Conservation (phyloP, 2,888 invertebrate species). For the Himalopsyche anomala region DNA sequence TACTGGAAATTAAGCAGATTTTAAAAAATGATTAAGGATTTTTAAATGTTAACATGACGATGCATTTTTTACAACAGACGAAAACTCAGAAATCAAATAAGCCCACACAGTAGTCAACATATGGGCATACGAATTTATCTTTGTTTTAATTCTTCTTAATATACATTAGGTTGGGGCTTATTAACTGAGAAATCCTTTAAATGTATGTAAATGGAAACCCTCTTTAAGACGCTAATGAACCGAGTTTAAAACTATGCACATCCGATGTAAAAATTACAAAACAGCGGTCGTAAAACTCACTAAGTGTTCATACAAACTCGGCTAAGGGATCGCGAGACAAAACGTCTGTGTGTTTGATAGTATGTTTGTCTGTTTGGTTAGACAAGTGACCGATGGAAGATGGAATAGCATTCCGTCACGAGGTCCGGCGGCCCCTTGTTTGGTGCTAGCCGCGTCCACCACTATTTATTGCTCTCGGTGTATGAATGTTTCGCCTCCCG, state of each 20-base stretch:
- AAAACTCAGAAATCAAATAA: too few species aligned
- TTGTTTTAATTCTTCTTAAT: conserved; percentile 4
- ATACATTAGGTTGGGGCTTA: neutral
- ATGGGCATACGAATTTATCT: conserved; percentile 10
- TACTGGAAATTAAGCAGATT: too few species aligned
- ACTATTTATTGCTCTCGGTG: conserved; percentile 53
- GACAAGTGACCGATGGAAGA: conserved; percentile 45
- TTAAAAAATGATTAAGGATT: too few species aligned
- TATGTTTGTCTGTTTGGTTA: conserved; percentile 49
- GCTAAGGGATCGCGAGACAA: conserved; percentile 34
- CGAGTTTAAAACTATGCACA: conserved; percentile 34
- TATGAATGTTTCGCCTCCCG: conserved; percentile 47
- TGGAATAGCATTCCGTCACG: conserved; percentile 62
- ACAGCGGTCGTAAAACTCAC: conserved; percentile 2
- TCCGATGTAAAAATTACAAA: conserved; percentile 34
- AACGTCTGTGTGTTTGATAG: conserved; percentile 38
- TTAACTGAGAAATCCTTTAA: conserved; percentile 13
- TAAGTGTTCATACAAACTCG: conserved; percentile 34
- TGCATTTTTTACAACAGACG: too few species aligned
- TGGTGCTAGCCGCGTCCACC: conserved; percentile 47
- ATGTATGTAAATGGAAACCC: conserved; percentile 35
- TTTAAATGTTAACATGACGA: too few species aligned
- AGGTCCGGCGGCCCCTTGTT: conserved; percentile 55
- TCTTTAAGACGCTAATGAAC: conserved; percentile 39
- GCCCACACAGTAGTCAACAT: too few species aligned